Conservation (phyloP, 2,797 vertebrate genomes). For the Craterocephalus amniculus region DNA sequence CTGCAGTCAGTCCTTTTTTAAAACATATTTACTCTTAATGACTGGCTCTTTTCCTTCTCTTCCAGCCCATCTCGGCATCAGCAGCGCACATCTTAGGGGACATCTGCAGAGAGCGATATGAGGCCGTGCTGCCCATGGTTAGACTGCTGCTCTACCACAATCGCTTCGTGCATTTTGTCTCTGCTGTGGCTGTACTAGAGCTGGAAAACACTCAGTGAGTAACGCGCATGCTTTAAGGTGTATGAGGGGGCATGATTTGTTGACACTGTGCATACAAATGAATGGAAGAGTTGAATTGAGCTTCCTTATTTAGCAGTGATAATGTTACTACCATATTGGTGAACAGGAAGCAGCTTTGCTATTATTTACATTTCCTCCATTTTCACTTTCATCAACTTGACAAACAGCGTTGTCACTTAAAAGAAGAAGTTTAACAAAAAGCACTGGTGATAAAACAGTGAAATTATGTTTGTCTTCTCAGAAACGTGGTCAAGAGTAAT, state of each 20-base stretch:
- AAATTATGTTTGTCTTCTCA: background rate
- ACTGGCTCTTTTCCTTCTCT: slow-evolving; percentile 9
- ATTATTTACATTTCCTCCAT: background rate
- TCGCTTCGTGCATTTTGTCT: slow-evolving; percentile 93
- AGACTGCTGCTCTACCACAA: slow-evolving; percentile 94
- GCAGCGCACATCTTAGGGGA: slow-evolving; percentile 95
- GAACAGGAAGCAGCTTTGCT: slow-evolving; percentile 17
- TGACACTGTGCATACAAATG: background rate
- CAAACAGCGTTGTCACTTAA: background rate
- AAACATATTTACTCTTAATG: background rate
- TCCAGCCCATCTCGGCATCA: slow-evolving; percentile 94
- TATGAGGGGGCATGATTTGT: background rate
- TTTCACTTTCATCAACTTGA: background rate
- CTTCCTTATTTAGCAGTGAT: background rate
- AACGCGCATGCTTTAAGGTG: background rate
- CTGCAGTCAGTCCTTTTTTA: background rate
- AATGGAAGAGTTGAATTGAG: background rate
- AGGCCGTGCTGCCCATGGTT: slow-evolving; percentile 92
- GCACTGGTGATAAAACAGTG: background rate
- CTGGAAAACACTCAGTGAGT: slow-evolving; percentile 97
- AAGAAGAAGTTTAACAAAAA: background rate
- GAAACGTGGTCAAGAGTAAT: background rate
- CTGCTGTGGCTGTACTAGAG: slow-evolving; percentile 92
- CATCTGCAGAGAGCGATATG: slow-evolving; percentile 92
- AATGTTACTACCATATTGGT: background rate